Evolutionary conservation across 2,888 invertebrate species (phyloP).

Genomic region (Ligdia adustata): DNA sequence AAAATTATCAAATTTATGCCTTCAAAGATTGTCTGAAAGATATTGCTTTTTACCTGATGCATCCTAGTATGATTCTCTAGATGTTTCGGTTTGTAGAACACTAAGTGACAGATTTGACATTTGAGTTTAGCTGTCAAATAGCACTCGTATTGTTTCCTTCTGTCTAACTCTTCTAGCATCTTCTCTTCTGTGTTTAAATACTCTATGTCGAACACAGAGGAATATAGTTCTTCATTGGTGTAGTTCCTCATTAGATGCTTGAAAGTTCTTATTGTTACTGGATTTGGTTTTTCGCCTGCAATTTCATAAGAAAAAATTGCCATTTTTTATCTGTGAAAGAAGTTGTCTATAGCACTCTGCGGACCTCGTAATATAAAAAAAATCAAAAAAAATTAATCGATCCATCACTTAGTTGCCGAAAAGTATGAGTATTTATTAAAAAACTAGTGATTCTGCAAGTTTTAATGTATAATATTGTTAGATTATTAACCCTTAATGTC

Average conservation of each 20-base stretch:
- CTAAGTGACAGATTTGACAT: background rate
- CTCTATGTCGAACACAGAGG: constrained; percentile 8
- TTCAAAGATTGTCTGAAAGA: no score
- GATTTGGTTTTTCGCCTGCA: constrained; percentile 5
- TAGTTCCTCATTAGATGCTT: background rate
- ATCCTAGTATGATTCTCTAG: constrained; percentile 3
- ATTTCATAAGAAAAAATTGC: background rate
- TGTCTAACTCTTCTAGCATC: constrained; percentile 1
- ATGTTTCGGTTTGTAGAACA: constrained; percentile 11
- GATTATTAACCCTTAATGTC: no score
- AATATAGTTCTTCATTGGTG: constrained; percentile 2
- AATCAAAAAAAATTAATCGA: no score
- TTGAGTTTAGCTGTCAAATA: constrained; percentile 1
- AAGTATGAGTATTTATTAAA: no score
- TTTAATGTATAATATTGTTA: no score
- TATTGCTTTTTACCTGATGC: constrained; percentile 6
- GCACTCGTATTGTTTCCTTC: constrained; percentile 5
- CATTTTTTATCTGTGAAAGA: no score
- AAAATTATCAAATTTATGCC: no score
- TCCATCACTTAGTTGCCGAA: no score
- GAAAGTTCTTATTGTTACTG: constrained; percentile 1
- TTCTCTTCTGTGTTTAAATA: constrained; percentile 2
- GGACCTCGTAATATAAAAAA: no score
- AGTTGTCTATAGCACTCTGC: no score
- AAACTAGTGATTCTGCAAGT: no score